Evolutionary conservation across 2,113 vertebrate species (phyloP).

Genomic region (Hemiscyllium ocellatum): DNA sequence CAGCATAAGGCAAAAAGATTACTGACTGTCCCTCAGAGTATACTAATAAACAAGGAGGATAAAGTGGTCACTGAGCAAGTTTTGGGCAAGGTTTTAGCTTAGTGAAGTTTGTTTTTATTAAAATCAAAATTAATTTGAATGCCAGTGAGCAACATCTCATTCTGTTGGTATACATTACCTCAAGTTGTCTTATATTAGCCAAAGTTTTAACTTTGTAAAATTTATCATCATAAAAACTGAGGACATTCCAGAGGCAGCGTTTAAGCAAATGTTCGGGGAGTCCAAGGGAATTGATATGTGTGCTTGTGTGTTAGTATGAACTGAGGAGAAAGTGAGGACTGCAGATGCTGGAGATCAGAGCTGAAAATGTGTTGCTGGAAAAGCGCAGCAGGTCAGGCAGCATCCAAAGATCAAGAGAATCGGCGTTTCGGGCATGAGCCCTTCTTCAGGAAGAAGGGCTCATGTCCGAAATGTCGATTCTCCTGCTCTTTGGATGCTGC

Average conservation of each 20-base stretch:
- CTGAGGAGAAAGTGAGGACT: too few species aligned
- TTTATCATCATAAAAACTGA: neutral
- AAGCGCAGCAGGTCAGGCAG: too few species aligned
- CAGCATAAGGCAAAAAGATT: conserved; percentile 13
- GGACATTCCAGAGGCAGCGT: neutral
- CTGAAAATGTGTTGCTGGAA: too few species aligned
- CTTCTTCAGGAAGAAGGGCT: too few species aligned
- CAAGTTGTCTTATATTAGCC: neutral
- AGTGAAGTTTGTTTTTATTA: conserved; percentile 26
- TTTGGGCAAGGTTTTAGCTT: conserved; percentile 12
- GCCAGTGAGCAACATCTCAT: neutral
- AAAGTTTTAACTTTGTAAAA: neutral
- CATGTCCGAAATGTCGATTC: too few species aligned
- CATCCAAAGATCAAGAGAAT: too few species aligned
- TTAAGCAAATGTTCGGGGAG: neutral
- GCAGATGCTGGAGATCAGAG: too few species aligned
- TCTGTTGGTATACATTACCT: neutral
- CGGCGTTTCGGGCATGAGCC: too few species aligned
- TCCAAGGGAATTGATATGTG: neutral
- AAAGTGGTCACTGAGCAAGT: conserved; percentile 23
- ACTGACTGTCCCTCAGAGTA: conserved; percentile 22
- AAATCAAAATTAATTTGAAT: neutral
- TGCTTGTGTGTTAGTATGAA: neutral
- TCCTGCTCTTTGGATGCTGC: too few species aligned
- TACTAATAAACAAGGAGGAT: conserved; percentile 17